These are phyloP conservation scores for Rhinogobio ventralis DNA, from an alignment of 2,797 vertebrate species.

Conservation along the genomic window DNA sequence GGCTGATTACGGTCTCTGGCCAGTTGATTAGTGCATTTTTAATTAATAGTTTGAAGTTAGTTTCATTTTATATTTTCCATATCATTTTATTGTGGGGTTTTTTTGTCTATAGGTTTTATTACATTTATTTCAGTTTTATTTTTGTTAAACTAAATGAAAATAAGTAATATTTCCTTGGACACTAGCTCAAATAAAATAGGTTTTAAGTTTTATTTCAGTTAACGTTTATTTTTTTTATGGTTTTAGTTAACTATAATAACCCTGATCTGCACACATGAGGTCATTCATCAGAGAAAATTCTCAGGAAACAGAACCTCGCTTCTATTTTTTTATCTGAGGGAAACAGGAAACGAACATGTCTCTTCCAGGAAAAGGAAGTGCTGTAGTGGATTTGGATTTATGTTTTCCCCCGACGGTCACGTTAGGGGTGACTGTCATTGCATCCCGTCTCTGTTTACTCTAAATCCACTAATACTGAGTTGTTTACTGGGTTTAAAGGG, in stretches of 20 bases:
- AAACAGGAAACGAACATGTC: not conserved
- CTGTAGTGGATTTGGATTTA: not conserved
- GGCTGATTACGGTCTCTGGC: too few relatives aligned
- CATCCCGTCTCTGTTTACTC: conserved; percentile 10
- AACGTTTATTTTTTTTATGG: not conserved
- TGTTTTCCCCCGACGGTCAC: not conserved
- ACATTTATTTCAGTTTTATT: not conserved
- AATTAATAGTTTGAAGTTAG: too few relatives aligned
- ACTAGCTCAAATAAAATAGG: not conserved
- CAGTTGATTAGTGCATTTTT: too few relatives aligned
- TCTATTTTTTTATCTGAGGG: not conserved
- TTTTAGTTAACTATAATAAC: not conserved
- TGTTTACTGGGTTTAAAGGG: not conserved
- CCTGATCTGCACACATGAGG: not conserved
- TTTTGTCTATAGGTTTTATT: not conserved
- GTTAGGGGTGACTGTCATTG: conserved; percentile 9
- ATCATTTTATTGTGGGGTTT: too few relatives aligned
- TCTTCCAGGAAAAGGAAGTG: conserved; percentile 20
- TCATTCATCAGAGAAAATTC: not conserved
- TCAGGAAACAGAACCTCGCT: not conserved
- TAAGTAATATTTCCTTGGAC: not conserved
- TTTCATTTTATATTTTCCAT: not conserved
- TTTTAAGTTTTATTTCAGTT: too few relatives aligned
- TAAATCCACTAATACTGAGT: not conserved
- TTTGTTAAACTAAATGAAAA: not conserved